Percentiles rank a stretch among this genome's conserved stretches.
Conservation (phyloP, 2,797 vertebrate species). For the Margarornis squamiger region DNA sequence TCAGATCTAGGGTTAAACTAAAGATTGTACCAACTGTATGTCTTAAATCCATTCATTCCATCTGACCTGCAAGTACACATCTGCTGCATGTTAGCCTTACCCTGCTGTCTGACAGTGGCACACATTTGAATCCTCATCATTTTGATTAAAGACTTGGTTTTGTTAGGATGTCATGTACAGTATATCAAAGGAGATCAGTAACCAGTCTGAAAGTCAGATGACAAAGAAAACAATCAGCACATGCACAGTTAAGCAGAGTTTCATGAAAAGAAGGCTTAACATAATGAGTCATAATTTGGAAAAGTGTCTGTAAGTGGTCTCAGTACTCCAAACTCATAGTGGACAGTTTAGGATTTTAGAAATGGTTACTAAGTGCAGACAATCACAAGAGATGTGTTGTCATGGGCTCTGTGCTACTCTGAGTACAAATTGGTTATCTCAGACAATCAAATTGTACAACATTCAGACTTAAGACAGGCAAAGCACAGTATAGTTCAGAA, state of each 20-base stretch:
- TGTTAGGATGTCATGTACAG: conserved; percentile 88
- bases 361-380: conserved; percentile 8
- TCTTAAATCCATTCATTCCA: conserved; percentile 89
- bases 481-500: conserved; percentile 1
- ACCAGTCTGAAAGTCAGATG: conserved; percentile 91
- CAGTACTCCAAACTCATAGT: not conserved
- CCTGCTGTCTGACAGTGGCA: conserved; percentile 75
- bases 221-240: conserved; percentile 80
- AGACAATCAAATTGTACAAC: conserved; percentile 7
- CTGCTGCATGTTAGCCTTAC: conserved; percentile 80
- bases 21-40: conserved; percentile 60
- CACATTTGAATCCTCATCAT: conserved; percentile 79
- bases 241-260: conserved; percentile 75
- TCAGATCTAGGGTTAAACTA: conserved; percentile 65
- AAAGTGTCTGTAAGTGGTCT: conserved; percentile 57
- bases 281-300: conserved; percentile 77
- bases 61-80: conserved; percentile 87
- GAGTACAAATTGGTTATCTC: conserved; percentile 39
- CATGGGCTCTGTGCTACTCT: conserved; percentile 15
- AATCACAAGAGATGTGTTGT: conserved; percentile 36
- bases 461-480: not conserved
- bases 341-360: conserved; percentile 51
- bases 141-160: conserved; percentile 86
- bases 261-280: conserved; percentile 66
- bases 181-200: conserved; percentile 94